Evolutionary conservation across 2,797 vertebrate species (phyloP).

Genomic region (Labroides dimidiatus): DNA sequence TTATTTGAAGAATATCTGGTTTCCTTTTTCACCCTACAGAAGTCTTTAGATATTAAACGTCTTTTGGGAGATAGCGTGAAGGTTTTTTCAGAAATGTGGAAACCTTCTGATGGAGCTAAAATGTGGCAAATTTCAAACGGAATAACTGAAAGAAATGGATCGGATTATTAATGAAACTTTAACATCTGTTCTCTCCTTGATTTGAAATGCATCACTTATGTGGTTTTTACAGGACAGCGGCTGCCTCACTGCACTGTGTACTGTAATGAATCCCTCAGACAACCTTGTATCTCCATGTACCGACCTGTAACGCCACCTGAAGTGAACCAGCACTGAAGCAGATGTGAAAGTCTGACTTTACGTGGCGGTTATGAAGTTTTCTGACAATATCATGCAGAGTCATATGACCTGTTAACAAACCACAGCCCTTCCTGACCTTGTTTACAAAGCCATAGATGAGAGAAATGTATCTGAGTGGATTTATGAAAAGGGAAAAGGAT

Average conservation of each 20-base stretch:
- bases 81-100: not conserved
- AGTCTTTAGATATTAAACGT: not conserved
- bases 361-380: not conserved
- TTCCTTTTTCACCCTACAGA: not conserved
- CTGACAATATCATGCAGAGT: not conserved
- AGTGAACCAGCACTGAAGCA: not conserved
- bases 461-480: conserved; percentile 33
- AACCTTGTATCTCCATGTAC: not conserved
- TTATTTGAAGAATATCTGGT: not conserved
- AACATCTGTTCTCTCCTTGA: no score
- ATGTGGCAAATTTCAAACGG: accelerated
- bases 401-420: conserved; percentile 42
- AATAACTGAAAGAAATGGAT: no score
- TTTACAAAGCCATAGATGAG: conserved; percentile 48
- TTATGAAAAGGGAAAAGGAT: not conserved
- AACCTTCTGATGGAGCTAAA: no score
- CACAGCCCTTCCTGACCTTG: conserved; percentile 29
- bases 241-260: not conserved
- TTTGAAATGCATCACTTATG: not conserved
- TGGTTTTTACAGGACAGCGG: conserved; percentile 31
- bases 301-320: no score
- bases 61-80: not conserved
- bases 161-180: no score
- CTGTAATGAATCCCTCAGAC: not conserved
- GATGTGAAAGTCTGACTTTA: not conserved